These are phyloP conservation scores for Strongylocentrotus purpuratus DNA, from an alignment of 35 echinoderm and acorn worm genomes.

Conservation along the genomic window DNA sequence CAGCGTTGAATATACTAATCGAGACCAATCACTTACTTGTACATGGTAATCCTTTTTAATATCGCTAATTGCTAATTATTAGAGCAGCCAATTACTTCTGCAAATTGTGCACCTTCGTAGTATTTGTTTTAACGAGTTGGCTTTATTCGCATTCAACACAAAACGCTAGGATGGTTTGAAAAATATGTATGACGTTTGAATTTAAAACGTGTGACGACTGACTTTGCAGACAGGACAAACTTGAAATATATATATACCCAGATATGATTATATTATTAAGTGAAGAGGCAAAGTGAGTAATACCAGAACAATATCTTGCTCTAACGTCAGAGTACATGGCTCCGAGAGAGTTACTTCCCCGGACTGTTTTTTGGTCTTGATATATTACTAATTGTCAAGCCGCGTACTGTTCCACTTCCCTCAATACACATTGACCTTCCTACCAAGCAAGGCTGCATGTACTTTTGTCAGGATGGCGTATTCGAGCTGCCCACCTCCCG, in stretches of 20 bases:
- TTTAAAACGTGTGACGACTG: neutral
- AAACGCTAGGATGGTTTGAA: neutral
- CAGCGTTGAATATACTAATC: no score
- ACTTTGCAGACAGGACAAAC: neutral
- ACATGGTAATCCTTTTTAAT: no score
- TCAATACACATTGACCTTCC: neutral
- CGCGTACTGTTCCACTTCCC: neutral
- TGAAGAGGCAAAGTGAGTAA: neutral
- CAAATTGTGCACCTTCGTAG: no score
- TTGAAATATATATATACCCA: neutral
- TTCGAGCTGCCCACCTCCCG: neutral
- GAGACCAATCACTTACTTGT: no score
- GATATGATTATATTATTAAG: neutral
- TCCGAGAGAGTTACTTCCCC: neutral
- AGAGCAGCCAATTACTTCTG: no score
- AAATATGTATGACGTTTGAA: neutral
- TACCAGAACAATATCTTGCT: neutral
- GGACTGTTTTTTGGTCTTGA: neutral
- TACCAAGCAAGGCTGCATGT: neutral
- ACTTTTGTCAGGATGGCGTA: neutral
- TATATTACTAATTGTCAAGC: neutral
- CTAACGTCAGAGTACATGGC: neutral
- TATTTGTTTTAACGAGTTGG: no score
- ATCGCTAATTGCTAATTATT: no score
- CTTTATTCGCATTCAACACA: no score